phyloP scores from a whole-genome alignment of 2,888 invertebrate genomes.

The Actias luna region DNA sequence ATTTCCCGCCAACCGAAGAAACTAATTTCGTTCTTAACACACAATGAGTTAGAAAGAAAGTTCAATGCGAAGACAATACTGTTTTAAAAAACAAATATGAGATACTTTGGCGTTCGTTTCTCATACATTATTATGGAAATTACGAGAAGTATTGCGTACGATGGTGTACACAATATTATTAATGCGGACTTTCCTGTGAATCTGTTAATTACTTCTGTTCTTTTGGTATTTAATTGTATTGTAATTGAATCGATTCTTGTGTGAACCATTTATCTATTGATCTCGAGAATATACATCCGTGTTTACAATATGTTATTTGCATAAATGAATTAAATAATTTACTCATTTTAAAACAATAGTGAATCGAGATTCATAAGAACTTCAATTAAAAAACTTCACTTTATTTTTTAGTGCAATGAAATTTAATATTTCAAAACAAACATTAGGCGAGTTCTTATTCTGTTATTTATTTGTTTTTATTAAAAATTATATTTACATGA shows the following conservation, averaged over 20 bases:
- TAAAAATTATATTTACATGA: too few relatives aligned
- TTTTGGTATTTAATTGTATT: neutral
- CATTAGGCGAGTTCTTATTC: too few relatives aligned
- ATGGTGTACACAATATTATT: neutral
- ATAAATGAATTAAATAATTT: too few relatives aligned
- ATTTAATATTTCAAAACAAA: too few relatives aligned
- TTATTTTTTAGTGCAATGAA: too few relatives aligned
- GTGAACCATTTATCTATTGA: neutral
- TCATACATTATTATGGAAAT: conserved; percentile 8
- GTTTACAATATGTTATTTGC: too few relatives aligned
- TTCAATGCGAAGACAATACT: neutral
- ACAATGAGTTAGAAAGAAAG: conserved; percentile 10
- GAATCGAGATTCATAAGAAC: too few relatives aligned
- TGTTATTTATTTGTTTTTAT: too few relatives aligned
- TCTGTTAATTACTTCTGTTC: neutral
- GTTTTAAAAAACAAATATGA: conserved; percentile 5
- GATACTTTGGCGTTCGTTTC: neutral
- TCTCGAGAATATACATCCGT: neutral
- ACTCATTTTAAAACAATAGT: too few relatives aligned
- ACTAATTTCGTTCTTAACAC: conserved; percentile 18
- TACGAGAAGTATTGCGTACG: conserved; percentile 3
- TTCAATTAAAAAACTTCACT: too few relatives aligned
- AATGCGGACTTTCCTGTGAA: neutral
- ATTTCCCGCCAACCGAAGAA: conserved; percentile 16
- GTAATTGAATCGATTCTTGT: neutral